phyloP scores from a whole-genome alignment of 2,113 vertebrate species.

The Paramormyrops kingsleyae region DNA sequence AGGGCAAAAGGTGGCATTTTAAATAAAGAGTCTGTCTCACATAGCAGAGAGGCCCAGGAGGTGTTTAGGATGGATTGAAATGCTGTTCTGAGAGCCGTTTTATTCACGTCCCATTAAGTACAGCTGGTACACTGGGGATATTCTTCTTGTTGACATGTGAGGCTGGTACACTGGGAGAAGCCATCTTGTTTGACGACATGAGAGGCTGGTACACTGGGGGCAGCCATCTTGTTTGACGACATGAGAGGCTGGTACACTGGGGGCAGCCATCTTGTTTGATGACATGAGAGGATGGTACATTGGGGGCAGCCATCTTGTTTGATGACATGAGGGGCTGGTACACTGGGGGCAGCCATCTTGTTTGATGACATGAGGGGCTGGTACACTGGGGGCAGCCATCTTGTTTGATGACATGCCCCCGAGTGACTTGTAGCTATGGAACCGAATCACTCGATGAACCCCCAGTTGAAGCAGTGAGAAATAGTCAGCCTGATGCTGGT shows the following conservation, averaged over 20 bases:
- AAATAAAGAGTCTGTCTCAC: background rate
- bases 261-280: background rate
- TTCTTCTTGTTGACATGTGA: background rate
- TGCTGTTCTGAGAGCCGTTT: background rate
- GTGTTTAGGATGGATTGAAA: background rate
- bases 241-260: background rate
- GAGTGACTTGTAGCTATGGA: background rate
- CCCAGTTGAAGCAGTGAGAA: background rate
- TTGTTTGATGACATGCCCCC: background rate
- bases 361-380: background rate
- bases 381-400: background rate
- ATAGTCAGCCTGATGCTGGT: background rate
- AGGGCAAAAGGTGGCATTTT: background rate
- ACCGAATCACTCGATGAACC: background rate
- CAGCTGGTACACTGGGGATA: background rate
- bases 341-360: background rate
- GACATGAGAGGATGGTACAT: background rate
- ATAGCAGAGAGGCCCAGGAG: background rate
- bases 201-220: background rate
- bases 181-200: background rate
- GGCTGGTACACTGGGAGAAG: background rate
- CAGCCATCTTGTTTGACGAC: background rate
- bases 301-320: background rate
- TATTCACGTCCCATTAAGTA: background rate
- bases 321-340: background rate